Conservation (phyloP, 1,140 invertebrate genomes). For the Pseudobourletiella spinata region DNA sequence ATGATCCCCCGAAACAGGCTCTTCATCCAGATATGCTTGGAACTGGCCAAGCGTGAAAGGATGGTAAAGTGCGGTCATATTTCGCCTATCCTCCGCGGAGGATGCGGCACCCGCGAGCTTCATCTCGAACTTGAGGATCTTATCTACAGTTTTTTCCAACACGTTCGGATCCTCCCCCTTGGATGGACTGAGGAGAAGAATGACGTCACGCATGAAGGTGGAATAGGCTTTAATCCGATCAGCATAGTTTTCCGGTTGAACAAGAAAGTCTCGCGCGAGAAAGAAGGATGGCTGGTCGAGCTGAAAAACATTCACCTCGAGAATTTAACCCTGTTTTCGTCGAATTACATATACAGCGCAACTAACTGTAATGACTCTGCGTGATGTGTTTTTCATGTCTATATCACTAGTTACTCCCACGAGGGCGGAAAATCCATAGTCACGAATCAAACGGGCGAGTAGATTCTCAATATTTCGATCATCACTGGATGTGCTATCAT, state of each 20-base stretch:
- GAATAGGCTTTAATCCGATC: constrained; percentile 69
- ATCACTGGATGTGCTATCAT: constrained; percentile 43
- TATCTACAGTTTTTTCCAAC: constrained; percentile 60
- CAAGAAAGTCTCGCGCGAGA: constrained; percentile 74
- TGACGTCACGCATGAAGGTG: constrained; percentile 61
- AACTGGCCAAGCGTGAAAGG: constrained; percentile 33
- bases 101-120: constrained; percentile 58
- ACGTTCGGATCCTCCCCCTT: constrained; percentile 38
- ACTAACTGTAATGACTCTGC: too few species aligned
- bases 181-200: constrained; percentile 36
- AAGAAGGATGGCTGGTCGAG: constrained; percentile 80
- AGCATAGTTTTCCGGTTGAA: constrained; percentile 55
- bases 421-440: too few species aligned
- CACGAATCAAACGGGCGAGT: too few species aligned
- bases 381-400: too few species aligned
- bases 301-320: too few species aligned
- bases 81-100: constrained; percentile 40
- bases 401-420: too few species aligned
- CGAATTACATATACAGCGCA: too few species aligned
- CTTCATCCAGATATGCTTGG: constrained; percentile 48
- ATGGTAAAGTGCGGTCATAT: not conserved
- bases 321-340: too few species aligned
- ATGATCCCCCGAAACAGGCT: too few species aligned
- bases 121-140: constrained; percentile 74
- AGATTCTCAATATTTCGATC: not conserved